A percentile compares a stretch with the other conserved stretches of the same genome.
These are phyloP conservation scores for Seriola quinqueradiata DNA, from an alignment of 2,113 vertebrate genomes.

Conservation along the genomic window DNA sequence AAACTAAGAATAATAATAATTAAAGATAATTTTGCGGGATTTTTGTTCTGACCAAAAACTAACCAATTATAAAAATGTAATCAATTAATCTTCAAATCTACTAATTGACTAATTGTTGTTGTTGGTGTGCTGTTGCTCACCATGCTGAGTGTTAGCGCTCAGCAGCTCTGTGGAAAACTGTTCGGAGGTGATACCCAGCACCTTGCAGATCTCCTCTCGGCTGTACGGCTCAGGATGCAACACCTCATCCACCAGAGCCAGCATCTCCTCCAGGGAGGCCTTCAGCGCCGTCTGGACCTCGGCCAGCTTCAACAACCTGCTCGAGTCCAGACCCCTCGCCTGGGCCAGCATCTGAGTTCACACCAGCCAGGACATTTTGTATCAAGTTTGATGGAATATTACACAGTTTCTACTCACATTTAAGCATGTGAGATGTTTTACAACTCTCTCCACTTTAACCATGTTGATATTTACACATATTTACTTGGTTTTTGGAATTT, in stretches of 20 bases:
- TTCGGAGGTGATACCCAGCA: constrained; percentile 87
- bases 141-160: constrained; percentile 89
- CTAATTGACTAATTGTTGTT: neutral
- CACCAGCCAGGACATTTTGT: constrained; percentile 7
- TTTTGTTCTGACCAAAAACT: too few species aligned
- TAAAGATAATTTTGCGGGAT: too few species aligned
- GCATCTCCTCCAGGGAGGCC: constrained; percentile 91
- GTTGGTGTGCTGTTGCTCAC: constrained; percentile 80
- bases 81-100: neutral
- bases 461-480: neutral
- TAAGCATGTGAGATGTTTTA: neutral
- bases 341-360: constrained; percentile 80
- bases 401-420: neutral
- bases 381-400: neutral
- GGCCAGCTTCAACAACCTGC: constrained; percentile 82
- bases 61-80: too few species aligned
- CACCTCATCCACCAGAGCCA: constrained; percentile 88
- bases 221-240: constrained; percentile 93
- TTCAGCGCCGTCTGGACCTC: constrained; percentile 89
- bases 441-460: neutral
- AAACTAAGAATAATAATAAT: too few species aligned
- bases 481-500: too few species aligned
- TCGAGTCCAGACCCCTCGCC: constrained; percentile 78
- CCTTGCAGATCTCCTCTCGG: constrained; percentile 90
- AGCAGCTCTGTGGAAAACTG: constrained; percentile 88